phyloP scores from a whole-genome alignment of 2,888 invertebrate genomes.

The Bruchidius siliquastri region DNA sequence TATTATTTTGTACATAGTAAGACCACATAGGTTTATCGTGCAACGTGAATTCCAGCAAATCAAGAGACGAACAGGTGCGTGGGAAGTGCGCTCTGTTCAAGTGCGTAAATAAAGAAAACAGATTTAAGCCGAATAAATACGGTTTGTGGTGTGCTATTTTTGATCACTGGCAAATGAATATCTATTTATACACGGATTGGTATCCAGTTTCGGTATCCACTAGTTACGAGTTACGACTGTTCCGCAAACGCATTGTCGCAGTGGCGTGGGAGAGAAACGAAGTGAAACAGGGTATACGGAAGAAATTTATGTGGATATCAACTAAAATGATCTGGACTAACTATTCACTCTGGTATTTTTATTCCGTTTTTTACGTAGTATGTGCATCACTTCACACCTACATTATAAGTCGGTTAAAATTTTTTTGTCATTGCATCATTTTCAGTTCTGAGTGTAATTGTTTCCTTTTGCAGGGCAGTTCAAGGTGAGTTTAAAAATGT shows the following conservation, averaged over 20 bases:
- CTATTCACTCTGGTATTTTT: too few species aligned
- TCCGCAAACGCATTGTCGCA: background rate
- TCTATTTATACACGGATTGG: background rate
- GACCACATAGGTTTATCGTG: background rate
- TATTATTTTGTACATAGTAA: too few species aligned
- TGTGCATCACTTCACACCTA: too few species aligned
- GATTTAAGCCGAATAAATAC: background rate
- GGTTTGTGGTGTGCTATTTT: background rate
- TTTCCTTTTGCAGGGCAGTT: too few species aligned
- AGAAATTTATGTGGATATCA: too few species aligned
- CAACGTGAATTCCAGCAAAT: background rate
- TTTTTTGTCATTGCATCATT: too few species aligned
- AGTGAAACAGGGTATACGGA: too few species aligned
- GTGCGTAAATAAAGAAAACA: background rate
- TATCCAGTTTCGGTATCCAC: background rate
- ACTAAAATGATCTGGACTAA: too few species aligned
- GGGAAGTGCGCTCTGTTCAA: background rate
- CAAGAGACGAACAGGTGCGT: background rate
- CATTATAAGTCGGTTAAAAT: too few species aligned
- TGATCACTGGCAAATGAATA: background rate
- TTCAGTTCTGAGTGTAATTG: too few species aligned
- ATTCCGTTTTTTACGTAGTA: too few species aligned
- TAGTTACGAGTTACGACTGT: background rate
- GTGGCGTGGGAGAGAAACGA: background rate
- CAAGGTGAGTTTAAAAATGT: too few species aligned